Conservation (phyloP, 2,888 invertebrate genomes). For the Pimpla rufipes region DNA sequence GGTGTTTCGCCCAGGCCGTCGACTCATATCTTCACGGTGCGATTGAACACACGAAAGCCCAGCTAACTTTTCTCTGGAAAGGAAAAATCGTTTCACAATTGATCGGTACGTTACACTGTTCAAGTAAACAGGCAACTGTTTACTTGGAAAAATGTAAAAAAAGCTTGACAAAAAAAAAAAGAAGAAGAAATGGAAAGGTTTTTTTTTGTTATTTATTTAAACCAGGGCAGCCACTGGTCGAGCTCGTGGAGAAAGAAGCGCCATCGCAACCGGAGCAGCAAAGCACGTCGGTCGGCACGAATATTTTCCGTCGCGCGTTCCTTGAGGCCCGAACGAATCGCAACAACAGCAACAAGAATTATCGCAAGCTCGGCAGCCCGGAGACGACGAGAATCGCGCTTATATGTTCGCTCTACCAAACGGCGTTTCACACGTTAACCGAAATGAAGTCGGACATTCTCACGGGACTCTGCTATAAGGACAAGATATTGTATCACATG, state of each 20-base stretch:
- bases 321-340: constrained; percentile 88
- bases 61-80: constrained; percentile 91
- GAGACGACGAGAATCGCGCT: constrained; percentile 94
- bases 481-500: constrained; percentile 94
- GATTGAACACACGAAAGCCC: constrained; percentile 89
- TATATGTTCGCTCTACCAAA: constrained; percentile 97
- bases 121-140: too few relatives aligned
- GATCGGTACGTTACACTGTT: constrained; percentile 79
- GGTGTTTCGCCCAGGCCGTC: constrained; percentile 95
- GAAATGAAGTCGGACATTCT: constrained; percentile 97
- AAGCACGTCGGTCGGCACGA: constrained; percentile 85
- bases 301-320: constrained; percentile 87
- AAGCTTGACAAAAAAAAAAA: not conserved
- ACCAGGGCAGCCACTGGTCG: constrained; percentile 85
- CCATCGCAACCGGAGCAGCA: constrained; percentile 83
- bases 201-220: constrained; percentile 81
- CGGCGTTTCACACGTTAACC: constrained; percentile 94
- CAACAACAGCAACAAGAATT: constrained; percentile 88
- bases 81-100: constrained; percentile 81
- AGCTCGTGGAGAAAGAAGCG: constrained; percentile 85
- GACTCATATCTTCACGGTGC: constrained; percentile 90
- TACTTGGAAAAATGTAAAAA: too few relatives aligned
- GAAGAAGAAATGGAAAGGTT: constrained; percentile 72
- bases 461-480: constrained; percentile 97
- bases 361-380: constrained; percentile 92